Evolutionary conservation across 2,113 vertebrate species (phyloP), one percentile per base, ranked within the genome.

Genomic region (Acrocephalus arundinaceus): DNA sequence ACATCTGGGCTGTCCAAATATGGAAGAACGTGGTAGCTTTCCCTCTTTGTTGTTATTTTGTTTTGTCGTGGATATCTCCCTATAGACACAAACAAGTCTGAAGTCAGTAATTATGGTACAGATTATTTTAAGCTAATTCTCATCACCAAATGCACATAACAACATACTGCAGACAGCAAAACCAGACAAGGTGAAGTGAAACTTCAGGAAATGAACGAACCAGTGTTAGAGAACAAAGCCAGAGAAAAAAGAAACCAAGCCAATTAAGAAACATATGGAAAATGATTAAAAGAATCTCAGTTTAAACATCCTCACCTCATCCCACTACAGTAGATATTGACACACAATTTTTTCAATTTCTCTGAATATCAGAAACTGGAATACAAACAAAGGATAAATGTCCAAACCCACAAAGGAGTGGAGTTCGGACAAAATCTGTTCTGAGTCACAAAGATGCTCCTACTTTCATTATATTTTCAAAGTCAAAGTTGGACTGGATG

Each of bases 1-100:
- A 98, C 98, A 98, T 97, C 97, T 98, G 98, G 94, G 92, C 90
- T 97, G 94, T 96, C 97, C 97, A 97, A 98, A 98, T 97, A 96
- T 96, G 97, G 95, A 93, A 97, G 93, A 97, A 96, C 11, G 6
- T 89, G 91, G 94, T 97, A 87, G 95, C 94, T 97, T 97, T 98
- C 97, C 97, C 96, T 97, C 94, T 97, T 82, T 95, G 96, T 97
- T 95, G 95, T 97, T 98, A 95, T 97, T 98, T 97, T 97, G 95
- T 96, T 98, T 97, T 96, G 93, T 96, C 59, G 5, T 96, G 91
- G 73, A 86, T 91, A 89, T 97, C 94, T 98, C 94, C 93, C 93
- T 72, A 76, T 87, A 97, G 97, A 96, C 90, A 84, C 95, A 98
- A 97, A 97, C 91, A 97, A 96, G 94, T 88, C 91, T 95, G 94